phyloP scores from a whole-genome alignment of 1,140 invertebrate species.

The Zaprionus lachaisei region DNA sequence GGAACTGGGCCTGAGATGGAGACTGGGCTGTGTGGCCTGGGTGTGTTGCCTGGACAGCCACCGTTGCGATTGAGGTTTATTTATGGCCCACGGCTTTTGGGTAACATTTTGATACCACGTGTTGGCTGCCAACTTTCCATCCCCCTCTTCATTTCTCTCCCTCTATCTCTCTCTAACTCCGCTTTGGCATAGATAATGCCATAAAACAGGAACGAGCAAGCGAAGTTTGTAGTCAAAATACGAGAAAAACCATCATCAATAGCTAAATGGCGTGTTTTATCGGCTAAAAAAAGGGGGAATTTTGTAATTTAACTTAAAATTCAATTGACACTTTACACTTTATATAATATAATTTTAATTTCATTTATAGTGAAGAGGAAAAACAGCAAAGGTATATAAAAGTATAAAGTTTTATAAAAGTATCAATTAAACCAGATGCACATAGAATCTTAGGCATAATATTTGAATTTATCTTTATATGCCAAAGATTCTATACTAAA shows the following conservation, averaged over 20 bases:
- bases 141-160: neutral
- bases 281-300: neutral
- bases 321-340: neutral
- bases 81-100: constrained; percentile 79
- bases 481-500: no score
- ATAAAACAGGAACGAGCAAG: neutral
- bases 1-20: neutral
- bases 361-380: no score
- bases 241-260: neutral
- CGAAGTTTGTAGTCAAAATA: neutral
- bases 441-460: no score
- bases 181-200: constrained; percentile 74
- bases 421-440: no score
- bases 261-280: neutral
- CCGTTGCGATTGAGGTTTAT: constrained; percentile 73
- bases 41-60: constrained; percentile 62
- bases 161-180: constrained; percentile 9
- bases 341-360: no score
- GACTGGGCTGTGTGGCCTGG: constrained; percentile 11
- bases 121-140: constrained; percentile 46
- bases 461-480: no score
- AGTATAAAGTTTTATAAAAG: no score
- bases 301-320: neutral
- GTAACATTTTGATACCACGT: constrained; percentile 72
- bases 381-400: no score